Evolutionary conservation across 2,888 invertebrate genomes (phyloP).

Genomic region (Adela reaumurella): DNA sequence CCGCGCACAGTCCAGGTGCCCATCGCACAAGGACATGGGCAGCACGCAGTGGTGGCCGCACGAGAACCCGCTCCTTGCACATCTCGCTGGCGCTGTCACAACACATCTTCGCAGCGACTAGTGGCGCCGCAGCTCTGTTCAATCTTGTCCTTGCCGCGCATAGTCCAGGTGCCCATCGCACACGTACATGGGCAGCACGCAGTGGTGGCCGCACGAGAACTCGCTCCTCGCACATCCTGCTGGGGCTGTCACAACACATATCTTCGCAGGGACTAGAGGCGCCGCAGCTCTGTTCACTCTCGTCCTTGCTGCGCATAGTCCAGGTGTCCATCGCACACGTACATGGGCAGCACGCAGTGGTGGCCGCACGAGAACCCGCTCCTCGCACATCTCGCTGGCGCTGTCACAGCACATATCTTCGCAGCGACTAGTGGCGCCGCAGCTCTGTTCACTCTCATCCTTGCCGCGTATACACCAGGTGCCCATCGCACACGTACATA

Average conservation of each 20-base stretch:
- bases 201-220: too few species aligned
- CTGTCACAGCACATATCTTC: slow-evolving; percentile 19
- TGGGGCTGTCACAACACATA: too few species aligned
- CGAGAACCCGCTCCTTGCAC: slow-evolving; percentile 34
- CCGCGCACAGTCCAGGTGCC: slow-evolving; percentile 30
- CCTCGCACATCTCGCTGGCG: not conserved
- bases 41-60: slow-evolving; percentile 41
- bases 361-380: too few species aligned
- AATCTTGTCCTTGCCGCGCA: too few species aligned
- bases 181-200: too few species aligned
- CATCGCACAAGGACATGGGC: slow-evolving; percentile 41
- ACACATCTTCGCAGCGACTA: slow-evolving; percentile 17
- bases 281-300: too few species aligned
- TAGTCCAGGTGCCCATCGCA: too few species aligned
- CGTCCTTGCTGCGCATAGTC: too few species aligned
- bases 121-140: slow-evolving; percentile 24
- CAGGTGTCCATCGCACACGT: too few species aligned
- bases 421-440: slow-evolving; percentile 23
- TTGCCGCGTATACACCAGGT: slow-evolving; percentile 30
- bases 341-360: too few species aligned
- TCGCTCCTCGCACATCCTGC: too few species aligned
- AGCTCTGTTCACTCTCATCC: slow-evolving; percentile 32
- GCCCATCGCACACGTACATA: slow-evolving; percentile 41
- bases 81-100: slow-evolving; percentile 20
- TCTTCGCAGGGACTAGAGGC: too few species aligned